Evolutionary conservation across 2,113 vertebrate species (phyloP).

Genomic region (Entelurus aequoreus): DNA sequence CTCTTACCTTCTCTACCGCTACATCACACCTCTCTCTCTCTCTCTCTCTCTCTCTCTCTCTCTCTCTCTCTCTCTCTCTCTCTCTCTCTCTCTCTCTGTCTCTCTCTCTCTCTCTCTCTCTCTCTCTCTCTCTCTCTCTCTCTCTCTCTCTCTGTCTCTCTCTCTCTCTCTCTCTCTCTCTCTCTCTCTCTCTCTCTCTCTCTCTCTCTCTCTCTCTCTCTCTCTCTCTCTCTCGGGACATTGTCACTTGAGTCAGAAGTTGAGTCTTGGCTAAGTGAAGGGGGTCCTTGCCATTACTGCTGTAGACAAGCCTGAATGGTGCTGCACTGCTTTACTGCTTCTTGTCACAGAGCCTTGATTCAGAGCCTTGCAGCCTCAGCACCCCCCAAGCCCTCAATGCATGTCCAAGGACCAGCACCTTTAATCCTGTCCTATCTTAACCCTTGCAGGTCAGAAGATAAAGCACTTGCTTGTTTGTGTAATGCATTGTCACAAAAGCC

Average conservation of each 20-base stretch:
- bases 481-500: too few relatives aligned
- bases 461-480: too few relatives aligned
- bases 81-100: too few relatives aligned
- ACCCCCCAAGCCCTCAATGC: too few relatives aligned
- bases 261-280: slow-evolving; percentile 60
- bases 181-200: slow-evolving; percentile 25
- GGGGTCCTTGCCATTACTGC: slow-evolving; percentile 49
- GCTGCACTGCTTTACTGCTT: slow-evolving; percentile 43
- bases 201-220: slow-evolving; percentile 22
- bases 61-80: too few relatives aligned
- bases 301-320: slow-evolving; percentile 54
- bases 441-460: too few relatives aligned
- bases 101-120: too few relatives aligned
- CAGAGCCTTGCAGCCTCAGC: too few relatives aligned
- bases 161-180: slow-evolving; percentile 19
- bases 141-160: too few relatives aligned
- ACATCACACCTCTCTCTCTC: slow-evolving; percentile 39
- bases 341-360: slow-evolving; percentile 52
- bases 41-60: too few relatives aligned
- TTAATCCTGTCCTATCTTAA: too few relatives aligned
- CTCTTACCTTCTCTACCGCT: slow-evolving; percentile 48
- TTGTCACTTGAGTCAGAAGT: slow-evolving; percentile 65
- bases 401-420: background rate
- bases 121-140: too few relatives aligned
- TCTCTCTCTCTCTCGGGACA: slow-evolving; percentile 14